Evolutionary conservation across 2,113 vertebrate genomes (phyloP), one percentile per base, ranked within the genome.

Genomic region (Lepus timidus): DNA sequence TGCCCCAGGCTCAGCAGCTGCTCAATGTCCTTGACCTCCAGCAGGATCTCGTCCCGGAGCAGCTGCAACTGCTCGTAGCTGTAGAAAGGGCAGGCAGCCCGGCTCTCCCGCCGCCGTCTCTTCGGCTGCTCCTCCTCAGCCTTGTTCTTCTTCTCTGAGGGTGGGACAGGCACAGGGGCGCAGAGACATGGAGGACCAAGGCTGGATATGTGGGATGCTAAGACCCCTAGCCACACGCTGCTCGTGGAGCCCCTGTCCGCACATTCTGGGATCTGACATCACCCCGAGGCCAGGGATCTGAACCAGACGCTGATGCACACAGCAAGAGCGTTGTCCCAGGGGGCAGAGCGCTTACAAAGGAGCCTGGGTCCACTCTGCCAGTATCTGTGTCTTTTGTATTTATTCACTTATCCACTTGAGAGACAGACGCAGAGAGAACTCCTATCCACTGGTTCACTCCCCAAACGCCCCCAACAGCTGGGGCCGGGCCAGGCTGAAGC

Each of bases 21-120:
- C 97, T 99, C 99, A 2, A 99, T 98, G 92, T 99, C 99, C 49
- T 98, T 99, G 91, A 99, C 99, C 64, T 98, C 97, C 67, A 98
- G 98, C 36, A 99, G 97, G 90, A 99, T 85, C 94, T 99, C 98
- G 22, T 99, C 99, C 4, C 99, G 98, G 97, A 99, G 98, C 74
- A 98, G 97, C 98, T 99, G 99, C 98, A 99, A 97, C 29, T 98
- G 99, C 76, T 98, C 97, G 0, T 98, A 98, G 95, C 97, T 98
- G 52, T 98, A 97, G 96, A 98, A 99, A 0, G 99, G 98, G 96
- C 99, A 99, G 3, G 98, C 82, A 0, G 95, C 22, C 61, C 95
- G 98, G 36, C 90, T 96, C 49, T 93, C 96, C 2, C 96, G 98
- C 36, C 98, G 98, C 86, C 98, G 98, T 31, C 98, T 98, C 96